Evolutionary conservation across 30 jellyfish, hydroid and myxozoan species (phyloP).

Genomic region (Pseudorhiza aurosa): DNA sequence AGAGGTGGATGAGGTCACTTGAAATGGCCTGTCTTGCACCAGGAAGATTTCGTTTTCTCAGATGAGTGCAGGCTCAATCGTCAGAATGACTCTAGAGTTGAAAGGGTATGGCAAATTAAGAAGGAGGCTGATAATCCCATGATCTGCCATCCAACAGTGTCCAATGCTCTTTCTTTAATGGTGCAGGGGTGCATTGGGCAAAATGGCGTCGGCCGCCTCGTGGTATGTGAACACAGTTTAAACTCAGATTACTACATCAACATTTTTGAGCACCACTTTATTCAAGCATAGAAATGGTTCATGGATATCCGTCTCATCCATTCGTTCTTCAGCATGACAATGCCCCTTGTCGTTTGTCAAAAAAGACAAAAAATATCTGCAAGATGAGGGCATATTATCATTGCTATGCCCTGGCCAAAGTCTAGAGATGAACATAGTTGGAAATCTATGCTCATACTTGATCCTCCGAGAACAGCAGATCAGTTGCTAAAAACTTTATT

Average conservation of each 20-base stretch:
- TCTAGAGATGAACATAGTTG: not conserved
- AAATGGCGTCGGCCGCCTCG: constrained; percentile 5
- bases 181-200: not conserved
- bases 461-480: not conserved
- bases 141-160: not conserved
- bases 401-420: constrained; percentile 10
- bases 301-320: not conserved
- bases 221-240: not conserved
- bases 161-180: not conserved
- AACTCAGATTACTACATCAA: not conserved
- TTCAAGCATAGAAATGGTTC: not conserved
- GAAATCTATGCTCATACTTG: not conserved
- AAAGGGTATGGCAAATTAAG: not conserved
- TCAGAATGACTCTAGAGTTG: not conserved
- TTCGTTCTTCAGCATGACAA: not conserved
- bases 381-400: not conserved
- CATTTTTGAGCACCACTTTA: not conserved
- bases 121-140: not conserved
- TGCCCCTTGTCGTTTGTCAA: not conserved
- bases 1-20: too few species aligned
- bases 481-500: not conserved
- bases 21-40: not conserved
- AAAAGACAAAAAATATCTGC: not conserved
- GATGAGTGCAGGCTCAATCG: not conserved
- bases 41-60: not conserved